Evolutionary conservation across 2,113 vertebrate genomes (phyloP), one percentile per base, ranked within the genome.

Genomic region (Paratilapia polleni): DNA sequence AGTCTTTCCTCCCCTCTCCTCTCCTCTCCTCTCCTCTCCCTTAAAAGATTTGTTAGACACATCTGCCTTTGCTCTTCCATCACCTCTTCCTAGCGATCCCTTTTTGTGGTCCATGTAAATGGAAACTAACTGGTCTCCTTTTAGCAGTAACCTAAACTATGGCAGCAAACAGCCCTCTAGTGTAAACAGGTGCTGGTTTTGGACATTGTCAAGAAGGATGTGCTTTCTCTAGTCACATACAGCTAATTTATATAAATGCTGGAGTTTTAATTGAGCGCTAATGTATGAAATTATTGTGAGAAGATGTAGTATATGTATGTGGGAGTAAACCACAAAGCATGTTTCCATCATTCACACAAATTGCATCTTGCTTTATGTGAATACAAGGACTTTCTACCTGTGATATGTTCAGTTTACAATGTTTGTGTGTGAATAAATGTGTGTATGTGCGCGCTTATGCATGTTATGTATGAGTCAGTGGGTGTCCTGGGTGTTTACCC

Each of bases 401-500:
- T 11, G 52, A 26, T 75, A 62, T 82, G 76, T 64, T 76, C 62
- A 24, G 34, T 36, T 22, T 34, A 13, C 43, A 70, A 24, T 73
- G 34, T 80, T 70, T 84, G 83, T 79, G 47, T 77, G 64, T 77
- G 41, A 68, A 24, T 61, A 34, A 56, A 38, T 31, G 43, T 43
- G 81, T 63, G 36, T n/a, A 10, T 54, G 22, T 80, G 57, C n/a
- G 19, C 66, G 81, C 22, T 5, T 85, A 34, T 56, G 73, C 43
- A 13, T 73, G 59, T 70, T 76, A 83, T 78, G 74, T 63, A 31
- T 83, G 89, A 87, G 91, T 91, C 84, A 77, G 90, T 87, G 90
- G 84, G 91, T 90, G 91, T 93, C 87, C 89, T 75, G 80, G 66
- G 89, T 93, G 91, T 94, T 94, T 94, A 91, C 89, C 90, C 78